Base-by-base conservation (phyloP, 2,888 invertebrate species). In the Dynastes grantii region DNA sequence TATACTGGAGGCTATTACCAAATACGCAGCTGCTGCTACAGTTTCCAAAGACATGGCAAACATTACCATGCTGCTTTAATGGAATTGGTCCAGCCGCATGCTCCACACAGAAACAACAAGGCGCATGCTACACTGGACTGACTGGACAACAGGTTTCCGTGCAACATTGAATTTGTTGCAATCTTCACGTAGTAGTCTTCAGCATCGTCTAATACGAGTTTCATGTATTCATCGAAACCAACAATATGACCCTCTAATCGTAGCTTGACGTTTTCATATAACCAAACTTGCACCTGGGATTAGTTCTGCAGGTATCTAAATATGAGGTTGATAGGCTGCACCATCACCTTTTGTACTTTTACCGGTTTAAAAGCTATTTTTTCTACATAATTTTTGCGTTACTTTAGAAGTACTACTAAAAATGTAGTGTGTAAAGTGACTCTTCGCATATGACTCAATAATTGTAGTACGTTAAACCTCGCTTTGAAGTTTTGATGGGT, bases 161-260 rank as follows among this genome's bases (percentile, higher is more conserved):
- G 16, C 16, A 16, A 16, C 16, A 16, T 16, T 16, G 16, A 16
- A 16, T 16, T 16, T 16, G 16, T 16, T 16, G 16, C 16, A 16
- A 16, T 95, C 89, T 98, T 99, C 85, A 96, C 91, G 88, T 98
- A 94, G 82, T 96, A 95, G 89, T 99, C 99, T 87, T 98, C 98
- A 1, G 98, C 98, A 84, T 99, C 98, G 88, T 99, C 99, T 89
- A 99, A 89, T 63, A 99, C 99, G 82, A 99, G 91, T 89, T 99
- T 99, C 99, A 99, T 99, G 90, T 99, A 99, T 89, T 99, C 99
- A 88, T 99, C 99, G 89, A 99, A 99, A n/a, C 99, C 99, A 85
- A 98, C 97, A 87, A 98, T 98, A 92, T 98, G 97, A 77, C 99
- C 99, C 90, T 99, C 99, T 85, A 99, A 97, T 80, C 99, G 92